These are phyloP conservation scores for Amphiprion ocellaris DNA, from an alignment of 2,113 vertebrate species.

Conservation along the genomic window DNA sequence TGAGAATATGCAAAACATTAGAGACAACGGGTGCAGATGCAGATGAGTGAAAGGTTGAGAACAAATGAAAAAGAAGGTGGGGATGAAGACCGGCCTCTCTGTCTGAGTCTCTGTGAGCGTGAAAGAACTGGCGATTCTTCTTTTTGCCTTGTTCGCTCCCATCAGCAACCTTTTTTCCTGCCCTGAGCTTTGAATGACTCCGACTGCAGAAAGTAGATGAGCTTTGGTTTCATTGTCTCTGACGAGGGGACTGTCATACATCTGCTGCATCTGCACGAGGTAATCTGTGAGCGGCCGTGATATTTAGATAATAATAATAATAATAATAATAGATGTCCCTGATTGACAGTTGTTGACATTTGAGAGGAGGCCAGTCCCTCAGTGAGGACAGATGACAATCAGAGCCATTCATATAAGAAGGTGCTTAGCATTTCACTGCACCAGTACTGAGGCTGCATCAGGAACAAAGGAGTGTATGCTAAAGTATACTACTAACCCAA, in stretches of 20 bases:
- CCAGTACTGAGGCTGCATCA: neutral
- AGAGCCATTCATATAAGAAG: conserved; percentile 43
- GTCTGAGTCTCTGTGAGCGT: conserved; percentile 35
- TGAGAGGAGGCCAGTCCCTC: conserved; percentile 44
- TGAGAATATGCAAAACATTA: conserved; percentile 48
- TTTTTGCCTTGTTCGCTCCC: conserved; percentile 11
- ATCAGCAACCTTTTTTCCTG: conserved; percentile 30
- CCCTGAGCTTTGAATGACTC: conserved; percentile 29
- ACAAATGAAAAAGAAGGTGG: conserved; percentile 32
- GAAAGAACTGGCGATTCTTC: conserved; percentile 15
- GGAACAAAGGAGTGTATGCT: neutral
- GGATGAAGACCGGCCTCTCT: conserved; percentile 43
- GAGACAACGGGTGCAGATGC: conserved; percentile 43
- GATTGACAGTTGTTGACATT: conserved; percentile 76
- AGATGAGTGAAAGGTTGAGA: conserved; percentile 38
- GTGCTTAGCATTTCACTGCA: conserved; percentile 51
- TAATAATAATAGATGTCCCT: too few relatives aligned
- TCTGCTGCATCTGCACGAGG: conserved; percentile 30
- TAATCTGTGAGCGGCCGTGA: conserved; percentile 48
- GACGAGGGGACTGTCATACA: conserved; percentile 26
- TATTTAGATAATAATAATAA: too few relatives aligned
- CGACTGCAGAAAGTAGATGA: conserved; percentile 15
- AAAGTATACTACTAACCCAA: neutral
- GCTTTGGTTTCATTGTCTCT: conserved; percentile 26
- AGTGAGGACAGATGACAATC: conserved; percentile 54